Evolutionary conservation across 2,888 invertebrate species (phyloP).

Genomic region (Poecilus cupreus): DNA sequence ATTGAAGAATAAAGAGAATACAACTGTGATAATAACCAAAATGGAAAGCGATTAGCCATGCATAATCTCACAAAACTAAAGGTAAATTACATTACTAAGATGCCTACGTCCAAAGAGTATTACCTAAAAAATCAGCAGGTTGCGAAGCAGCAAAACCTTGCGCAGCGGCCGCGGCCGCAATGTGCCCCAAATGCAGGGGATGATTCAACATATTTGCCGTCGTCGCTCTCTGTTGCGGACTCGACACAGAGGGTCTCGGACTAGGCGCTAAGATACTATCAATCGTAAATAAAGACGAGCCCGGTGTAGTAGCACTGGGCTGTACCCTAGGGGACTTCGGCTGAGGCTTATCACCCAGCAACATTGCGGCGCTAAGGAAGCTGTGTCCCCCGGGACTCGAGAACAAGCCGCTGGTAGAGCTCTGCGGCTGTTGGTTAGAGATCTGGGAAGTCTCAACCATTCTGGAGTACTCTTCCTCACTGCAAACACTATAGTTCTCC

Average conservation of each 20-base stretch:
- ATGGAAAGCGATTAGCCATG: no score
- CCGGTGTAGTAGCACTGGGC: slow-evolving; percentile 70
- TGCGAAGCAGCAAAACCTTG: slow-evolving; percentile 75
- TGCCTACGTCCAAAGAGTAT: no score
- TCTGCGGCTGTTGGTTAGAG: not conserved
- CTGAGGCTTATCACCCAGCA: slow-evolving; percentile 36
- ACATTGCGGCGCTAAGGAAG: not conserved
- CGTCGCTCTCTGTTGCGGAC: slow-evolving; percentile 74
- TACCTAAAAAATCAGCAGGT: slow-evolving; percentile 87
- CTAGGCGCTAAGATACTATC: slow-evolving; percentile 89
- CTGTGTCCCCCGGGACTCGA: not conserved
- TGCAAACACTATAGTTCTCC: slow-evolving; percentile 45
- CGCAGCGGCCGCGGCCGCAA: slow-evolving; percentile 78
- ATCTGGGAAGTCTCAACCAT: slow-evolving; percentile 51
- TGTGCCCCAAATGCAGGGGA: slow-evolving; percentile 78
- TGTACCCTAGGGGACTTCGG: not conserved
- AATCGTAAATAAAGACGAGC: slow-evolving; percentile 85
- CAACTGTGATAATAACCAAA: no score
- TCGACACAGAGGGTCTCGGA: slow-evolving; percentile 75
- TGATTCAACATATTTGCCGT: slow-evolving; percentile 73
- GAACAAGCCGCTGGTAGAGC: not conserved
- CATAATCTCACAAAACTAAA: no score
- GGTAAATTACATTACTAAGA: no score
- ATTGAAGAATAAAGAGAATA: no score
- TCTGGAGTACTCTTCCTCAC: slow-evolving; percentile 51